A percentile compares a stretch with the other conserved stretches of the same genome.
These are phyloP conservation scores for Halocynthia aurantium DNA, from an alignment of 23 tunicate genomes.

Conservation along the genomic window DNA sequence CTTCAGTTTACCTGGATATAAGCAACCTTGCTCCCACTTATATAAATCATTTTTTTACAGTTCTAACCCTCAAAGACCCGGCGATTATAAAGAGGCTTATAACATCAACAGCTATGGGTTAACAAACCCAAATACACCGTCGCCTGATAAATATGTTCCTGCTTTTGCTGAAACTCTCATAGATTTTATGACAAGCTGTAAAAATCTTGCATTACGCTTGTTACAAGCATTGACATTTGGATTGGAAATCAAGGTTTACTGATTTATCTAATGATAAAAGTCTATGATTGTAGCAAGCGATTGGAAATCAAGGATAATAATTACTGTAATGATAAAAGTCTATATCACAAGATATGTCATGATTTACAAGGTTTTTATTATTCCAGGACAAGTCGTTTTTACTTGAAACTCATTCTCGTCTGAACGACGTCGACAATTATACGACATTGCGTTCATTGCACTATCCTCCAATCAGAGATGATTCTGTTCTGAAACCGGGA, in stretches of 20 bases:
- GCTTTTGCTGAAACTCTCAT: slow-evolving; percentile 22
- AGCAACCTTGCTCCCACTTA: neutral
- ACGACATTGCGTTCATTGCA: slow-evolving; percentile 56
- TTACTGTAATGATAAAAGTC: neutral
- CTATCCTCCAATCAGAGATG: slow-evolving; percentile 52
- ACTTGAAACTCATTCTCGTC: slow-evolving; percentile 22
- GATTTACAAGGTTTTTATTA: neutral
- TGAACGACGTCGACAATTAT: slow-evolving; percentile 20
- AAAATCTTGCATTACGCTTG: slow-evolving; percentile 28
- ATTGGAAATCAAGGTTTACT: slow-evolving; percentile 30
- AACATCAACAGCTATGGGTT: slow-evolving; percentile 34
- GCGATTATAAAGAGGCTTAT: slow-evolving; percentile 55
- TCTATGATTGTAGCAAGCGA: too few relatives aligned
- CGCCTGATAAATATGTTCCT: slow-evolving; percentile 68
- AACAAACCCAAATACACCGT: slow-evolving; percentile 1
- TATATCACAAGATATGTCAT: too few relatives aligned
- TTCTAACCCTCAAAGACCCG: slow-evolving; percentile 30
- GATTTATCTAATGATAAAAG: neutral
- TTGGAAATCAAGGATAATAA: slow-evolving; percentile 42
- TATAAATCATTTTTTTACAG: neutral
- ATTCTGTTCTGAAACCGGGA: slow-evolving; percentile 1
- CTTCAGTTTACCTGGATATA: too few relatives aligned
- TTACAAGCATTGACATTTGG: slow-evolving; percentile 47
- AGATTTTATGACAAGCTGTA: slow-evolving; percentile 38
- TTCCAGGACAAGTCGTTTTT: slow-evolving; percentile 36